A percentile compares a stretch with the other conserved stretches of the same genome.
Conservation (phyloP, 2,113 vertebrate genomes). For the Sander lucioperca region DNA sequence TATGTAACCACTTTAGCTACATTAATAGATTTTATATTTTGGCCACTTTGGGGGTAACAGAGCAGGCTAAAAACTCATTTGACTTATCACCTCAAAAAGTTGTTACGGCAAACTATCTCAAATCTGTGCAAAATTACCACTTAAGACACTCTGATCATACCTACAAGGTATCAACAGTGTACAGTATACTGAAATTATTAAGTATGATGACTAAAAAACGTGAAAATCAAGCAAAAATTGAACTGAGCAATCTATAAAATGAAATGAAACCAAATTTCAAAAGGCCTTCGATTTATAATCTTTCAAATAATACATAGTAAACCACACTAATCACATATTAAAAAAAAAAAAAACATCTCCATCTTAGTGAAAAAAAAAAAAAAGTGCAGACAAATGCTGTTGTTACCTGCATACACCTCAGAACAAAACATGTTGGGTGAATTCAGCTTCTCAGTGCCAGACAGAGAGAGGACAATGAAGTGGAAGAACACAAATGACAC, state of each 20-base stretch:
- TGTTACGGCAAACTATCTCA: not conserved
- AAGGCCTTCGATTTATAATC: not conserved
- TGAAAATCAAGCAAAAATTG: not conserved
- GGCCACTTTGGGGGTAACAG: not conserved
- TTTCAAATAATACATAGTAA: not conserved
- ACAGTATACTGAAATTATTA: not conserved
- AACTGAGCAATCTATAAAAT: not conserved
- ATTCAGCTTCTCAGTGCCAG: slow-evolving; percentile 8
- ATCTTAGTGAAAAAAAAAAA: slow-evolving; percentile 9
- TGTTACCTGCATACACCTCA: slow-evolving; percentile 81
- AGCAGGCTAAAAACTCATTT: not conserved
- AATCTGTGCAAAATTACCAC: not conserved
- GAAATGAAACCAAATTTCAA: not conserved
- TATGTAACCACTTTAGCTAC: not conserved
- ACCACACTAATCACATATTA: not conserved
- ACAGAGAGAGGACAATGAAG: not conserved
- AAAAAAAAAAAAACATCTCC: not conserved
- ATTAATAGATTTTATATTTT: not conserved
- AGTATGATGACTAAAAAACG: not conserved
- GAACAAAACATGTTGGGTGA: slow-evolving; percentile 73
- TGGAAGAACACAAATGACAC: not conserved
- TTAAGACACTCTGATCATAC: not conserved
- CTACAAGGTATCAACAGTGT: not conserved
- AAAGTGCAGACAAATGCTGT: not conserved
- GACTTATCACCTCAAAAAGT: not conserved